Conservation (phyloP, 2,113 vertebrate genomes). For the Channa argus region DNA sequence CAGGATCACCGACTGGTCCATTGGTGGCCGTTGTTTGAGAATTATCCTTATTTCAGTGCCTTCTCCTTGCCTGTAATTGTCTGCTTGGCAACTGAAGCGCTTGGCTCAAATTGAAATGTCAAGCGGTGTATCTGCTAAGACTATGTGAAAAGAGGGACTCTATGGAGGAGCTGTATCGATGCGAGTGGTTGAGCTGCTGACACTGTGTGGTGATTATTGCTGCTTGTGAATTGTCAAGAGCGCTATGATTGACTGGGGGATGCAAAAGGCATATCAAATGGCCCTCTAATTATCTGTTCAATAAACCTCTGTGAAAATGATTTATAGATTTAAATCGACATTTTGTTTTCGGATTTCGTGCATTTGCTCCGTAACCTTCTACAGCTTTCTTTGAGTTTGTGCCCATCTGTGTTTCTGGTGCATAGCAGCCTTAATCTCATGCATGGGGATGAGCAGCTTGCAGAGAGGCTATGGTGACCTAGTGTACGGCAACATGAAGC, state of each 20-base stretch:
- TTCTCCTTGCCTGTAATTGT: constrained; percentile 43
- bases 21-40: constrained; percentile 26
- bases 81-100: constrained; percentile 20
- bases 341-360: too few species aligned
- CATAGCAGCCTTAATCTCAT: too few species aligned
- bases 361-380: too few species aligned
- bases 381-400: too few species aligned
- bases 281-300: neutral
- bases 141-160: neutral
- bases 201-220: constrained; percentile 11
- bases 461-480: too few species aligned
- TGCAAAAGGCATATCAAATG: neutral
- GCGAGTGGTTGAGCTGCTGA: constrained; percentile 16
- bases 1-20: constrained; percentile 25
- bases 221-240: constrained; percentile 21
- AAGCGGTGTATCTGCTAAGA: constrained; percentile 36
- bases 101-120: constrained; percentile 63
- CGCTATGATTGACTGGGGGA: neutral
- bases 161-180: constrained; percentile 19
- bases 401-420: too few species aligned
- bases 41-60: constrained; percentile 25
- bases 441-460: too few species aligned
- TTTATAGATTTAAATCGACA: too few species aligned
- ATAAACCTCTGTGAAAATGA: too few species aligned
- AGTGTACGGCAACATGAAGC: too few species aligned